Evolutionary conservation across 1,140 invertebrate species (phyloP), one percentile per base, ranked within the genome.

Genomic region (Drosophila mayri): DNA sequence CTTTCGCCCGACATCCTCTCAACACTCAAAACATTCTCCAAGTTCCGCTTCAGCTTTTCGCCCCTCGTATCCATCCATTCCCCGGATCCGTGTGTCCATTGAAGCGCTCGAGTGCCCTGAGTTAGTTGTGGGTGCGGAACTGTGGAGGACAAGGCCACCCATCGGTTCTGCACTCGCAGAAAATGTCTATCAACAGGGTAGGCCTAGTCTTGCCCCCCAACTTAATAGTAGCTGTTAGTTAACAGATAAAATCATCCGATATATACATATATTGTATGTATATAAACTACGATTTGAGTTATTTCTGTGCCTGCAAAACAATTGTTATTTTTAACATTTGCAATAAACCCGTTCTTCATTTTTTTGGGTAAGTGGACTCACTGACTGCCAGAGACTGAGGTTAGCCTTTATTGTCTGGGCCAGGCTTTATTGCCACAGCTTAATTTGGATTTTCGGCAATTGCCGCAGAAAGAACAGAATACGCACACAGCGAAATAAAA

Each of bases 1-100:
- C 83, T 87, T 79, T 85, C 73, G 83, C 79, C 71, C 65, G 70
- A 82, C 83, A 83, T 83, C 66, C 65, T 58, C 67, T 79, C 82
- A 64, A 75, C 74, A 76, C 74, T 76, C 61, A 81, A 81, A 86
- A 78, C 64, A 68, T 76, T 80, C 82, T 75, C 60, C 64, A 76
- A 80, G 70, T 72, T 72, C 66, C 66, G 54, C 61, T 25, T 4
- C 59, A 25, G 67, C 49, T 32, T 55, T 44, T 22, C 30, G 7
- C 32, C 25, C 40, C 37, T 6, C 60, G 18, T 22, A 25, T 10
- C 38, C 40, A 30, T 7, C 28, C 28, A 30, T 30, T 30, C 28
- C 28, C 30, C 66, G 52, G 68, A 22, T 72, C 54, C 68, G 68
- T 72, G 44, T 66, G 73, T 43, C 54, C 82, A 64, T 54, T 62